Evolutionary conservation across 2,888 invertebrate genomes (phyloP).

Genomic region (Parasteatoda lunata): DNA sequence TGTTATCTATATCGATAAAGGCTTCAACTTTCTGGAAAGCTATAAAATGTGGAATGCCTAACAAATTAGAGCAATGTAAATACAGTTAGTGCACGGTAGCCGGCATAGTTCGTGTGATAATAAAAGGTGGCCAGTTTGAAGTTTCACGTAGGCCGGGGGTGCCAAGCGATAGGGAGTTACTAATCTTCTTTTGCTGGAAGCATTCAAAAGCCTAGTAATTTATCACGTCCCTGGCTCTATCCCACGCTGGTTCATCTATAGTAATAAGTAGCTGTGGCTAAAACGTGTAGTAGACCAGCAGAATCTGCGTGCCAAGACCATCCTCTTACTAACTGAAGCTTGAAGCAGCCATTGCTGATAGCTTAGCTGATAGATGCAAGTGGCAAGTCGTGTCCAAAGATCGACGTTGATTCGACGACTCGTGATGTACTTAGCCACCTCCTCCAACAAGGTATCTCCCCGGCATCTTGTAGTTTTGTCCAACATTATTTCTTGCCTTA

Average conservation of each 20-base stretch:
- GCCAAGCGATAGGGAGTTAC: constrained; percentile 60
- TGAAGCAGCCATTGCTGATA: constrained; percentile 65
- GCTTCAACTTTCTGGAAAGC: too few species aligned
- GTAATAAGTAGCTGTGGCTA: constrained; percentile 67
- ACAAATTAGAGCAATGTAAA: constrained; percentile 67
- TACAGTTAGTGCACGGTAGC: constrained; percentile 65
- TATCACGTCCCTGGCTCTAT: constrained; percentile 63
- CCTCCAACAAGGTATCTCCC: constrained; percentile 33
- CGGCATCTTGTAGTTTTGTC: constrained; percentile 28
- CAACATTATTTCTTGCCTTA: constrained; percentile 40
- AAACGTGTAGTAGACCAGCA: constrained; percentile 64
- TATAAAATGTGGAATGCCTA: constrained; percentile 39
- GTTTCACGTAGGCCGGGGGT: constrained; percentile 61
- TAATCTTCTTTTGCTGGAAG: constrained; percentile 20
- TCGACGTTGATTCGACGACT: constrained; percentile 44
- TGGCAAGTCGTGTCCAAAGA: constrained; percentile 67
- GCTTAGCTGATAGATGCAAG: constrained; percentile 62
- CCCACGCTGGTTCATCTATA: constrained; percentile 67
- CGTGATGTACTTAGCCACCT: constrained; percentile 68
- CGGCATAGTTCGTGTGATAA: constrained; percentile 41
- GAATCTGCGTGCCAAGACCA: constrained; percentile 57
- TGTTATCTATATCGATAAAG: too few species aligned
- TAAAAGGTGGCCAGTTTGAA: constrained; percentile 39
- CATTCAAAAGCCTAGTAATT: constrained; percentile 59
- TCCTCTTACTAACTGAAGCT: constrained; percentile 65